A percentile compares a stretch with the other conserved stretches of the same genome.
phyloP scores from a whole-genome alignment of 92 coral and sea anemone species.

The Porites evermanni region DNA sequence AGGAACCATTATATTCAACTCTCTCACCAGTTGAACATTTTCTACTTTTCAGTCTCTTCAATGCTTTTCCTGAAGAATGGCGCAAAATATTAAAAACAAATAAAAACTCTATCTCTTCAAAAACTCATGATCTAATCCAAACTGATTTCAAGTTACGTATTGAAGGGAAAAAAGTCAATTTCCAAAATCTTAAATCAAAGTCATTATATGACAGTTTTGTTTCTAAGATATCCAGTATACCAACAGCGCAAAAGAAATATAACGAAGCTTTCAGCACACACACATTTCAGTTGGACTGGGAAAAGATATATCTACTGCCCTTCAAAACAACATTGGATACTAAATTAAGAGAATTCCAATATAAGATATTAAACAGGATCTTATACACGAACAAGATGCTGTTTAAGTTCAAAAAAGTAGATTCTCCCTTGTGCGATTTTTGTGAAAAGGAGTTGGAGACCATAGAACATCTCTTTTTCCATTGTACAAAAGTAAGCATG shows the following conservation, averaged over 20 bases:
- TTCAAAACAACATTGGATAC: no score
- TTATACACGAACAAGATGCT: background rate
- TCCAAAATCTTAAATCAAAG: no score
- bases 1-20: slow-evolving; percentile 36
- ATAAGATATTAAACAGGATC: no score
- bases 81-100: slow-evolving; percentile 24
- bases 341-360: no score
- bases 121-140: background rate
- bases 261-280: no score
- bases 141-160: no score
- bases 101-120: slow-evolving; percentile 29
- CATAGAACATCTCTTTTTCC: slow-evolving; percentile 11
- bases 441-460: slow-evolving; percentile 3
- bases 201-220: no score
- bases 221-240: no score
- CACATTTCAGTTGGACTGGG: no score
- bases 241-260: no score
- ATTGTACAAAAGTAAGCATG: slow-evolving; percentile 5
- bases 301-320: no score
- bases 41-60: slow-evolving; percentile 16
- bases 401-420: background rate
- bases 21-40: slow-evolving; percentile 14
- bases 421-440: background rate
- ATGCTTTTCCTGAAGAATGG: slow-evolving; percentile 31
- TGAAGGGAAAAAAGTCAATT: no score